Base-by-base conservation (phyloP, 2,113 vertebrate genomes). In the Nansenia antarctica region DNA sequence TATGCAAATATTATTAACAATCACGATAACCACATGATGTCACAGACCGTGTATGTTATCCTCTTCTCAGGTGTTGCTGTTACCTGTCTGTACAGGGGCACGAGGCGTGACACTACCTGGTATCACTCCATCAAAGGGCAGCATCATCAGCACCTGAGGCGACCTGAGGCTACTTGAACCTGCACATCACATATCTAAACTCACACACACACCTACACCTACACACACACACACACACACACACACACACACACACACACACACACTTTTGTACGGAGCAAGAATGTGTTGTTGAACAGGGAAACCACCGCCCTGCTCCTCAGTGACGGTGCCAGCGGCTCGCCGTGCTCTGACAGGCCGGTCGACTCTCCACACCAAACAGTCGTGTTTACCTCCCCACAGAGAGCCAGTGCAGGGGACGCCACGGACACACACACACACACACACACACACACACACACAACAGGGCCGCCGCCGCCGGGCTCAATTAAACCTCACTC, bases 291-390 rank as follows among this genome's bases (percentile, higher is more conserved):
- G 65, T 54, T 71, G 72, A 65, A 65, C 58, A 42, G 76, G 81
- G 72, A 66, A 74, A 66, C 72, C 64, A 54, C 49, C 70, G 76
- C 76, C 83, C 72, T 82, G 62, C 39, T 34, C 31, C n/a, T 60
- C 8, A 32, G 18, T 22, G 53, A 59, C 39, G 34, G 65, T 52
- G 68, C 61, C 70, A 60, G 65, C 15, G 57, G 68, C 49, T 67
- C 60, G 74, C 82, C 77, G 9, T 82, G 79, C 80, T 60, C 42
- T 58, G 81, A 76, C 78, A 83, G 81, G 82, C 76, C 14, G 82
- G 81, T 74, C 14, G 70, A 82, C 79, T 77, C 77, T 76, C 22
- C 37, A 78, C 84, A 69, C 72, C 75, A 61, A 73, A 72, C 76
- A 77, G 79, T 65, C 79, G 59, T 69, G 73, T 72, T 49, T 49